Percentiles rank a stretch among this genome's conserved stretches.
Evolutionary conservation across 2,797 vertebrate species (phyloP).

Genomic region (Anguilla anguilla): DNA sequence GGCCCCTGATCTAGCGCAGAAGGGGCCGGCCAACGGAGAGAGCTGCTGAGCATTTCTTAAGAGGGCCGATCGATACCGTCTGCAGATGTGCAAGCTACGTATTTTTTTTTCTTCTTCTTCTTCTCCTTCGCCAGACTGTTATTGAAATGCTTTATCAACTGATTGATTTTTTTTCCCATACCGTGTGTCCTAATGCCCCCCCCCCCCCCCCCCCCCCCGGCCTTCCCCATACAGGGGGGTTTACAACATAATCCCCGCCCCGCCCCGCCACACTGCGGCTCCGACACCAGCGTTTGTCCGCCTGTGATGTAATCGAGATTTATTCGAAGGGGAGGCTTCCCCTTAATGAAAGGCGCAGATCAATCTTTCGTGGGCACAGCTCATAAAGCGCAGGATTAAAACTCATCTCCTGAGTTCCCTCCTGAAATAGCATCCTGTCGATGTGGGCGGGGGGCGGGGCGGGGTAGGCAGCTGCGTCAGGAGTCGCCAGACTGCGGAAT

Average conservation of each 20-base stretch:
- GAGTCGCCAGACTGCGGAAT: background rate
- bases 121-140: conserved; percentile 10
- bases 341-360: background rate
- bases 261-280: conserved; percentile 23
- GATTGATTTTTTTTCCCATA: conserved; percentile 45
- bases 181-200: conserved; percentile 36
- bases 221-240: conserved; percentile 31
- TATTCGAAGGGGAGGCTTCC: background rate
- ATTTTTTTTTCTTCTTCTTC: conserved; percentile 28
- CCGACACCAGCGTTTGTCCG: conserved; percentile 2
- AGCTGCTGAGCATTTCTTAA: conserved; percentile 36
- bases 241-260: conserved; percentile 41
- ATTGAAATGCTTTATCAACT: conserved; percentile 37
- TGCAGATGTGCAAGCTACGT: conserved; percentile 37
- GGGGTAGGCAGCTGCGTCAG: background rate
- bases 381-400: background rate
- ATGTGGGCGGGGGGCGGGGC: background rate
- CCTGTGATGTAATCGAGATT: background rate
- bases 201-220: conserved; percentile 22
- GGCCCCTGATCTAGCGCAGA: background rate
- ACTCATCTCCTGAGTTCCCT: background rate
- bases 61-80: conserved; percentile 47
- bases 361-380: background rate
- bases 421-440: background rate
- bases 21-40: conserved; percentile 8